Evolutionary conservation across 2,113 vertebrate genomes (phyloP), one percentile per base, ranked within the genome.

Genomic region (Eudyptes chrysolophus): DNA sequence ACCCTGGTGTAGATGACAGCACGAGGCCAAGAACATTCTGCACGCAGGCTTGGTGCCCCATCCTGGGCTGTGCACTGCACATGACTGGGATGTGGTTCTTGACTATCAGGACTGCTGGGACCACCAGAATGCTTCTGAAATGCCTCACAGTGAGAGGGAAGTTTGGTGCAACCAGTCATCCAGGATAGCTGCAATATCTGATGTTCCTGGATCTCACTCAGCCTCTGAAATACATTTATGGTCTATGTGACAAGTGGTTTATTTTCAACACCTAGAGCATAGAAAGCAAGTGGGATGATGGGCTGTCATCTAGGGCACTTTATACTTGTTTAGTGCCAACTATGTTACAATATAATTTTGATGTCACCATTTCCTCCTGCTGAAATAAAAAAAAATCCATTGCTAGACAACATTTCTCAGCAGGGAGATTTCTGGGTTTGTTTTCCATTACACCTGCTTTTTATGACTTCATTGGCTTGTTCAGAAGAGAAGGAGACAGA

Each of bases 271-370:
- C 75, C 71, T 83, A 66, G 68, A 90, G 92, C n/a, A 36, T 6
- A 92, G 85, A 95, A 97, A 58, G 94, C 92, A 95, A 93, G 87
- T 83, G 90, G 92, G 84, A 88, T 90, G 82, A 96, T 88, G 71
- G 97, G 96, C 96, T 97, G 97, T 96, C 96, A 97, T 90, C 95
- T 95, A 89, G 44, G 44, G 80, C 96, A 94, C 69, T 95, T 97
- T 97, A 97, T 95, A 48, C 92, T 94, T 94, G 57, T 94, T 97
- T 92, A 74, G 92, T 97, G 95, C 94, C 97, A 97, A 94, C 87
- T 86, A 68, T 82, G 93, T 85, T 97, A 98, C 96, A 97, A 97
- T 97, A 97, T 96, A 89, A 94, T 97, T 97, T 97, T 97, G 97
- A 97, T 92, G 96, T 96, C 79, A 94, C 86, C 77, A 29, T 87